phyloP scores from a whole-genome alignment of 2,888 invertebrate species.

The Nyleta sp. region DNA sequence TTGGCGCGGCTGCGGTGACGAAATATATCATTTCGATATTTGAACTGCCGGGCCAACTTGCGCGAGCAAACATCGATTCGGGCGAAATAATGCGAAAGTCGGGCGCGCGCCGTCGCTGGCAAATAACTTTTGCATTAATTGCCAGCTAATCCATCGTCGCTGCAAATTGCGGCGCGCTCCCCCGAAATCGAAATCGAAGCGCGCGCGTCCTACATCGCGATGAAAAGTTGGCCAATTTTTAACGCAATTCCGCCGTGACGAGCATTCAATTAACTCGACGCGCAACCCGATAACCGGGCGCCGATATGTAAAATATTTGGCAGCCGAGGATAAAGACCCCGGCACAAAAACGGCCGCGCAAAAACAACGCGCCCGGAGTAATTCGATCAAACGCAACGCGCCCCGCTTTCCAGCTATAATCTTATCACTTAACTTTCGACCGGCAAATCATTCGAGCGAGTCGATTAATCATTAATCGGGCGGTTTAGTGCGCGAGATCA shows the following conservation, averaged over 20 bases:
- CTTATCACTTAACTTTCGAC: no score
- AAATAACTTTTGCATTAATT: neutral
- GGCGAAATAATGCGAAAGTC: neutral
- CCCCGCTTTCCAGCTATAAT: no score
- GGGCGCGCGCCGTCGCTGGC: neutral
- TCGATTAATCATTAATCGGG: neutral
- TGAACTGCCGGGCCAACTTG: neutral
- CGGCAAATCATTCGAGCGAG: neutral
- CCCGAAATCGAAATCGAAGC: neutral
- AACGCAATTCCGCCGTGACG: slow-evolving; percentile 35
- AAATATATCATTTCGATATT: slow-evolving; percentile 2
- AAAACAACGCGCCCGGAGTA: neutral
- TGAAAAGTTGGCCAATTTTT: slow-evolving; percentile 32
- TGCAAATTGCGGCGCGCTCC: neutral
- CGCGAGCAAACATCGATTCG: neutral
- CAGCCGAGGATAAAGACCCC: neutral
- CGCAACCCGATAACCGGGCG: neutral
- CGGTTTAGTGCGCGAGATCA: neutral
- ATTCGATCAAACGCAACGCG: no score
- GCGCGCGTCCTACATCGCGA: neutral
- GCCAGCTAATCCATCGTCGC: neutral
- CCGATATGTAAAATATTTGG: slow-evolving; percentile 19
- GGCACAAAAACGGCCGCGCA: neutral
- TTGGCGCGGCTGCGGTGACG: neutral
- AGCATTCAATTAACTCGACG: slow-evolving; percentile 32